A percentile compares a stretch with the other conserved stretches of the same genome.
phyloP scores from a whole-genome alignment of 2,888 invertebrate genomes.

The Agonopterix heracliana region DNA sequence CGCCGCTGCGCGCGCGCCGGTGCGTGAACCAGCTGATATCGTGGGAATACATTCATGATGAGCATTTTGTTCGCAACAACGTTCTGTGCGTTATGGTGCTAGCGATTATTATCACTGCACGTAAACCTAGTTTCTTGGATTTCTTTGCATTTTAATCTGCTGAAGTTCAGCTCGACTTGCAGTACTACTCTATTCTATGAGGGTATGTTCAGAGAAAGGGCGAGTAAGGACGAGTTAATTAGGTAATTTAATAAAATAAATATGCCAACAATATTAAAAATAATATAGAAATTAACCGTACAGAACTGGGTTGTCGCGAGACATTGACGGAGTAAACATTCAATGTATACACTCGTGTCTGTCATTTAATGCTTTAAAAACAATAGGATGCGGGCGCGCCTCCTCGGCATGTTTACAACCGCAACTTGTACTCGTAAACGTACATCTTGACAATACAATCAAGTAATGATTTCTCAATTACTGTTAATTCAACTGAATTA shows the following conservation, averaged over 20 bases:
- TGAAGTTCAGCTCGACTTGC: too few relatives aligned
- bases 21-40: conserved; percentile 65
- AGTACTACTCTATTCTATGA: too few relatives aligned
- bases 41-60: conserved; percentile 60
- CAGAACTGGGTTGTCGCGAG: too few relatives aligned
- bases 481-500: conserved; percentile 24
- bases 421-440: conserved; percentile 30
- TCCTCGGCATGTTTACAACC: conserved; percentile 31
- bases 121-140: background rate
- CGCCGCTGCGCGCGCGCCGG: conserved; percentile 46
- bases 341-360: conserved; percentile 1
- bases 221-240: too few relatives aligned
- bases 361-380: conserved; percentile 46
- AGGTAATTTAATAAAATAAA: too few relatives aligned
- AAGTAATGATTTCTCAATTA: conserved; percentile 38
- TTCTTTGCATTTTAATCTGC: background rate
- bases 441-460: conserved; percentile 48
- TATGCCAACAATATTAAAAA: too few relatives aligned
- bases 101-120: background rate
- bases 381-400: conserved; percentile 58
- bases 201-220: too few relatives aligned
- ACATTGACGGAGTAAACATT: too few relatives aligned
- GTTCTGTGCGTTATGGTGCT: conserved; percentile 15
- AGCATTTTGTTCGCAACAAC: conserved; percentile 16
- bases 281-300: too few relatives aligned